Evolutionary conservation across 2,797 vertebrate genomes (phyloP).

Genomic region (Remorina albescens): DNA sequence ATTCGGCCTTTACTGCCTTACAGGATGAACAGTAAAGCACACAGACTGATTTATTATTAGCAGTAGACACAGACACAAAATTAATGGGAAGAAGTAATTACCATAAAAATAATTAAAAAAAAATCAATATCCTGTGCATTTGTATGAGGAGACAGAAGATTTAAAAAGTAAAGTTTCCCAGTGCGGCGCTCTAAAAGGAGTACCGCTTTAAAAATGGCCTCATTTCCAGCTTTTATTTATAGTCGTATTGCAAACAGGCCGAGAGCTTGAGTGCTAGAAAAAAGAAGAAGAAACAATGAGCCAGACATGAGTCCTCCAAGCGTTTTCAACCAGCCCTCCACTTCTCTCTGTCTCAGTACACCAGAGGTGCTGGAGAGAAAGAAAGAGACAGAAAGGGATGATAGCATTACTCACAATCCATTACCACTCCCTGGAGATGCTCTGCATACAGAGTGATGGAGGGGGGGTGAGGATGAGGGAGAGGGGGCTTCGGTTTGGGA

Average conservation of each 20-base stretch:
- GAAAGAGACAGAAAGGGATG: slow-evolving; percentile 57
- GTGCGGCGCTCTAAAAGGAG: slow-evolving; percentile 47
- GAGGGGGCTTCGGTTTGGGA: slow-evolving; percentile 39
- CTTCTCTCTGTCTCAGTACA: slow-evolving; percentile 36
- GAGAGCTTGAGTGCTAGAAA: slow-evolving; percentile 53
- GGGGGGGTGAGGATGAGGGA: slow-evolving; percentile 16
- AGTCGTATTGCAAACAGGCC: slow-evolving; percentile 41
- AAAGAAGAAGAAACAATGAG: slow-evolving; percentile 77
- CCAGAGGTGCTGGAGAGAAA: slow-evolving; percentile 59
- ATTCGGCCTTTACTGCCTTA: not conserved
- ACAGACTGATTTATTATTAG: slow-evolving; percentile 44
- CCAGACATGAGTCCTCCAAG: slow-evolving; percentile 71
- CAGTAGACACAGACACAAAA: slow-evolving; percentile 26
- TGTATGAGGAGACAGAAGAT: slow-evolving; percentile 41
- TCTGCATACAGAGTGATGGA: slow-evolving; percentile 62
- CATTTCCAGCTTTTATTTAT: slow-evolving; percentile 63
- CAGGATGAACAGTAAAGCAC: slow-evolving; percentile 14
- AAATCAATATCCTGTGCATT: slow-evolving; percentile 60
- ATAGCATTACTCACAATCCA: slow-evolving; percentile 86
- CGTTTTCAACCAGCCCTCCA: slow-evolving; percentile 61
- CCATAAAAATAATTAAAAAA: too few relatives aligned
- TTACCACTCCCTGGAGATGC: slow-evolving; percentile 79
- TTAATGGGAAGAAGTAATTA: slow-evolving; percentile 56
- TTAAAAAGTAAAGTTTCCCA: slow-evolving; percentile 60
- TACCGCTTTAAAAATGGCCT: slow-evolving; percentile 53